A percentile compares a stretch with the other conserved stretches of the same genome.
Conservation (phyloP, 2,888 invertebrate genomes). For the Nowickia ferox region DNA sequence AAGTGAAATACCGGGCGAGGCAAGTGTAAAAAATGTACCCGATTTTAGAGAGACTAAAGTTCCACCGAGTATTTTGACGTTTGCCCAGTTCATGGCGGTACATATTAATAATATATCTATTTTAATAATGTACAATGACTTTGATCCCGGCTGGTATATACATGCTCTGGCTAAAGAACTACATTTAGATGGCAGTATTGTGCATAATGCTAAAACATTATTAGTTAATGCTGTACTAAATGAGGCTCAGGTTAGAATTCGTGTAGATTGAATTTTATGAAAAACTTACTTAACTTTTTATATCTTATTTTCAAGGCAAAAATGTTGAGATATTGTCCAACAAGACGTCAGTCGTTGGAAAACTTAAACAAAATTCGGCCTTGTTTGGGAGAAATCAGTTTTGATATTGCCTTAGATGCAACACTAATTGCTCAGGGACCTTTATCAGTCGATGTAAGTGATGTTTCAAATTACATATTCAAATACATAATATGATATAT, state of each 20-base stretch:
- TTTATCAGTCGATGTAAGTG: constrained; percentile 90
- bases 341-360: constrained; percentile 81
- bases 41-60: constrained; percentile 91
- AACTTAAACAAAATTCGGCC: constrained; percentile 85
- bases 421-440: constrained; percentile 92
- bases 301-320: constrained; percentile 77
- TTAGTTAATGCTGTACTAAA: constrained; percentile 89
- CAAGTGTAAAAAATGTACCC: constrained; percentile 82
- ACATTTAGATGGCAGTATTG: constrained; percentile 87
- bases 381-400: constrained; percentile 88
- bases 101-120: constrained; percentile 90
- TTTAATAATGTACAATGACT: constrained; percentile 85
- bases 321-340: constrained; percentile 81
- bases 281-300: not conserved
- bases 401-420: constrained; percentile 90
- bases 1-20: constrained; percentile 73
- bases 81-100: constrained; percentile 94
- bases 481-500: constrained; percentile 5
- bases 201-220: constrained; percentile 88
- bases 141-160: constrained; percentile 88
- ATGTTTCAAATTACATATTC: not conserved
- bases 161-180: constrained; percentile 89
- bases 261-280: not conserved
- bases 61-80: constrained; percentile 90
- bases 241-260: constrained; percentile 85